Conservation (phyloP, 2,888 invertebrate species). For the Busseola fusca region DNA sequence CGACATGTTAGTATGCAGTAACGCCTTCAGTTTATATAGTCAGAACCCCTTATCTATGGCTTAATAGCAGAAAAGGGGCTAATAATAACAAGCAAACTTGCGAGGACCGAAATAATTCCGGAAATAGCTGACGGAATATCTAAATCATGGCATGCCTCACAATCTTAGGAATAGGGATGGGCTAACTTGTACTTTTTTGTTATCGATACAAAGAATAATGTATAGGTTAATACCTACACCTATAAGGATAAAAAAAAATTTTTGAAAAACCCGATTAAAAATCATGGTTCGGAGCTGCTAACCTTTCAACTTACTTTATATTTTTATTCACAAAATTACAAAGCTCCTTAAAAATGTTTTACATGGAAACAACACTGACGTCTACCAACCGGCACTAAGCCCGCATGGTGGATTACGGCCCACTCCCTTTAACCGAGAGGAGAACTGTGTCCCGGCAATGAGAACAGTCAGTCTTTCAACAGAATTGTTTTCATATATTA, state of each 20-base stretch:
- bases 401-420: not conserved
- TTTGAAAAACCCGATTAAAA: not conserved
- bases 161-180: conserved; percentile 42
- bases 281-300: not conserved
- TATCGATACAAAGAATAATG: conserved; percentile 24
- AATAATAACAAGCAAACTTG: conserved; percentile 54
- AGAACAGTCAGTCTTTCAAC: not conserved
- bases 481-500: not conserved
- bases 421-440: not conserved
- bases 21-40: conserved; percentile 21
- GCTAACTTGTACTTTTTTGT: not conserved
- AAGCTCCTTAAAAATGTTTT: too few species aligned
- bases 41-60: conserved; percentile 41
- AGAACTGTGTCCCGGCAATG: not conserved
- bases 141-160: conserved; percentile 60
- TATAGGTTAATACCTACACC: too few species aligned
- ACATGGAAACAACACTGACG: too few species aligned
- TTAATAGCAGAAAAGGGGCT: conserved; percentile 46
- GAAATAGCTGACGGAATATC: conserved; percentile 62
- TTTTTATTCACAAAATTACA: not conserved
- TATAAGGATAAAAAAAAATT: too few species aligned
- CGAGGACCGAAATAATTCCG: conserved; percentile 58
- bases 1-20: conserved; percentile 14
- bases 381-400: not conserved
- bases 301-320: not conserved